Evolutionary conservation across 2,888 invertebrate genomes (phyloP).

Genomic region (Drosophila anomelani): DNA sequence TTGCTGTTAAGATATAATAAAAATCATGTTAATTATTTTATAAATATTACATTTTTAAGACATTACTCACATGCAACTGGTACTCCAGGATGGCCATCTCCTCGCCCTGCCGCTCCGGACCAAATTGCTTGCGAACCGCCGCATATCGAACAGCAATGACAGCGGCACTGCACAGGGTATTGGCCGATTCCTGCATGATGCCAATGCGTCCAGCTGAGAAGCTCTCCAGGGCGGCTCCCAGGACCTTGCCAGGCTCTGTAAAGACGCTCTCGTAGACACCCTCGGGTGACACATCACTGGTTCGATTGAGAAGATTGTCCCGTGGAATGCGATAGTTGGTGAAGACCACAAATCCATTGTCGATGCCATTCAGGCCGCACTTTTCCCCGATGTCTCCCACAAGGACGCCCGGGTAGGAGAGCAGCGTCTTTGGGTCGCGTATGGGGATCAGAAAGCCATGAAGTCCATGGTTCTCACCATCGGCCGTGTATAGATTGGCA

Average conservation of each 20-base stretch:
- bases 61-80: constrained; percentile 87
- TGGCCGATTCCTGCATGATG: constrained; percentile 86
- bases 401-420: constrained; percentile 92
- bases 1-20: constrained; percentile 86
- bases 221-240: constrained; percentile 94
- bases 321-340: constrained; percentile 94
- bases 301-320: constrained; percentile 93
- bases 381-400: constrained; percentile 98
- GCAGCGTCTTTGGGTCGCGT: constrained; percentile 90
- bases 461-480: constrained; percentile 92
- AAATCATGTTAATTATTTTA: not conserved
- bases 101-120: constrained; percentile 86
- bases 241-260: constrained; percentile 93
- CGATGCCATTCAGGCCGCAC: constrained; percentile 95
- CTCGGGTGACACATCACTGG: constrained; percentile 94
- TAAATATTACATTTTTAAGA: not conserved
- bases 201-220: constrained; percentile 93
- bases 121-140: constrained; percentile 92
- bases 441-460: constrained; percentile 96
- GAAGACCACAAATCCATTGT: constrained; percentile 96
- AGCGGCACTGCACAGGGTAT: constrained; percentile 87
- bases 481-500: constrained; percentile 93
- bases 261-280: constrained; percentile 96
- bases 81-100: constrained; percentile 93
- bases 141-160: constrained; percentile 92